Conservation (phyloP, 2,113 vertebrate species). For the Mus pahari region DNA sequence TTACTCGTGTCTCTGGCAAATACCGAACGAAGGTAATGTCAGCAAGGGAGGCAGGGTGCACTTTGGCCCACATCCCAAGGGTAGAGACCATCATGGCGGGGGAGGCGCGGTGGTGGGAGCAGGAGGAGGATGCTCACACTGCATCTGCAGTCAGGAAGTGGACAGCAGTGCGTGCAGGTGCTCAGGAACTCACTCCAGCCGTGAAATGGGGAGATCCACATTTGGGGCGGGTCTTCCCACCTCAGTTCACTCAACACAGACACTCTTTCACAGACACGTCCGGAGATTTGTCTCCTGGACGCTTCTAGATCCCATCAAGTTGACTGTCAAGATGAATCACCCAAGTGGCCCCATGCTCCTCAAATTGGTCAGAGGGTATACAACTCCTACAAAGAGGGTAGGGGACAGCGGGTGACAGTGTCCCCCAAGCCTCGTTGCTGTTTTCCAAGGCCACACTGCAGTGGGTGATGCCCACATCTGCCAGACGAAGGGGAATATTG, state of each 20-base stretch:
- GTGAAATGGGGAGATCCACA: background rate
- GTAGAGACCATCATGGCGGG: no score
- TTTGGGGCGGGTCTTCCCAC: background rate
- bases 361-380: background rate
- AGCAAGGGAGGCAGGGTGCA: background rate
- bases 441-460: background rate
- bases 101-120: background rate
- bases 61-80: no score
- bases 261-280: background rate
- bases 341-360: background rate
- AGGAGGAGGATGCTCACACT: background rate
- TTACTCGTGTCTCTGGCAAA: background rate
- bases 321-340: no score
- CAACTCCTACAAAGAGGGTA: background rate
- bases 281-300: background rate
- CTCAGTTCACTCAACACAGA: background rate
- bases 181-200: background rate
- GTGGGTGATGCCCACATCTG: no score
- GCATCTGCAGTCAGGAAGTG: background rate
- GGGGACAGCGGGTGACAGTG: background rate
- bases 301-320: background rate
- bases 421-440: background rate
- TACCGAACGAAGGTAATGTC: no score
- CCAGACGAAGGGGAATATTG: accelerated
- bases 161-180: background rate